These are phyloP conservation scores for Drosophila leontia DNA, from an alignment of 1,140 invertebrate species.

Conservation along the genomic window DNA sequence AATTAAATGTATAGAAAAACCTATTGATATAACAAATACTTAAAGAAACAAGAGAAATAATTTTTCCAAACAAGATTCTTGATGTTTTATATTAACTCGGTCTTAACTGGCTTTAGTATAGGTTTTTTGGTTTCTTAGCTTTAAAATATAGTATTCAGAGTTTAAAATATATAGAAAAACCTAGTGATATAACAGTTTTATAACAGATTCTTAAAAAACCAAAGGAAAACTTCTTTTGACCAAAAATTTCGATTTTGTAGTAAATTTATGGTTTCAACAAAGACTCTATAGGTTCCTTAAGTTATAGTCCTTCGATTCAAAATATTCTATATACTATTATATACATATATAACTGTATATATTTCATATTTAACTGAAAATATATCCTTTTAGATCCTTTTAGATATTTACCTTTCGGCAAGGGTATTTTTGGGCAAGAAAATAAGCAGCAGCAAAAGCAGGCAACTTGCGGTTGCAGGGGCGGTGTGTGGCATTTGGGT, in stretches of 20 bases:
- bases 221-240: no score
- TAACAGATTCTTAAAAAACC: background rate
- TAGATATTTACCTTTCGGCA: background rate
- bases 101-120: no score
- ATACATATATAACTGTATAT: background rate
- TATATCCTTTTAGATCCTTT: background rate
- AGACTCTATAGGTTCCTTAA: no score
- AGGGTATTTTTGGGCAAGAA: slow-evolving; percentile 21
- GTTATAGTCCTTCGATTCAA: no score
- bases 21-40: background rate
- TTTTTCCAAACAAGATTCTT: no score
- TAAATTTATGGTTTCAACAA: no score
- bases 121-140: no score
- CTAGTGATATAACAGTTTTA: background rate
- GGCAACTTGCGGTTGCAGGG: slow-evolving; percentile 36
- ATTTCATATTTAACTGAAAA: background rate
- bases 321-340: background rate
- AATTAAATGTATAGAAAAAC: background rate
- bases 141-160: background rate
- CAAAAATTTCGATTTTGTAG: background rate
- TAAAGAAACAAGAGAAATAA: no score
- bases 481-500: background rate
- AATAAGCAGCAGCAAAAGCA: slow-evolving; percentile 18
- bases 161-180: background rate
- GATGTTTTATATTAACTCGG: no score